phyloP scores from a whole-genome alignment of 1,140 invertebrate species.

The Drepana arcuata region DNA sequence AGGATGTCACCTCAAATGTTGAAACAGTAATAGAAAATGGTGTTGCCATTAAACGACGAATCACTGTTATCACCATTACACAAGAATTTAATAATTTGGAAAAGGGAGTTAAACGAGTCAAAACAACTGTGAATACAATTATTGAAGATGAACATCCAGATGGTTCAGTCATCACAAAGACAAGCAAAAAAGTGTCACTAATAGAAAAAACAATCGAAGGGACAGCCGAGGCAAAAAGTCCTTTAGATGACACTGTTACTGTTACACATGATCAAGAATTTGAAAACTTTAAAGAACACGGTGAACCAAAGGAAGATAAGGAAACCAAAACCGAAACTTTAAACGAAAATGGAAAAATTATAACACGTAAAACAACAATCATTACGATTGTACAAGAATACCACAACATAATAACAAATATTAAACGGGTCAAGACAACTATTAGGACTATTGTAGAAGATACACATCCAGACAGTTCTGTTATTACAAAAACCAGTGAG shows the following conservation, averaged over 20 bases:
- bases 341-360: constrained; percentile 35
- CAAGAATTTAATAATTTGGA: constrained; percentile 36
- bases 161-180: constrained; percentile 55
- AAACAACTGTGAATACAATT: constrained; percentile 47
- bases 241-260: too few relatives aligned
- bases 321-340: constrained; percentile 36
- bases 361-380: constrained; percentile 29
- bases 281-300: constrained; percentile 5
- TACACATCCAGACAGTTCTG: constrained; percentile 6
- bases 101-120: constrained; percentile 34
- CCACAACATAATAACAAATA: constrained; percentile 14
- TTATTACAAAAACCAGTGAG: constrained; percentile 36
- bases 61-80: constrained; percentile 36
- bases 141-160: constrained; percentile 60
- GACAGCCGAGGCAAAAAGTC: too few relatives aligned
- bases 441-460: constrained; percentile 12
- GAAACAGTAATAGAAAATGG: constrained; percentile 39
- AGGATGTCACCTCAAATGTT: constrained; percentile 29
- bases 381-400: constrained; percentile 22
- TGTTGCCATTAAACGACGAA: constrained; percentile 42
- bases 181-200: constrained; percentile 45
- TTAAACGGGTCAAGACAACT: constrained; percentile 12
- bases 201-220: too few relatives aligned
- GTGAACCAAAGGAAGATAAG: constrained; percentile 34
- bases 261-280: not conserved